These are phyloP conservation scores for Zaprionus ghesquierei DNA, from an alignment of 1,140 invertebrate species.

Conservation along the genomic window DNA sequence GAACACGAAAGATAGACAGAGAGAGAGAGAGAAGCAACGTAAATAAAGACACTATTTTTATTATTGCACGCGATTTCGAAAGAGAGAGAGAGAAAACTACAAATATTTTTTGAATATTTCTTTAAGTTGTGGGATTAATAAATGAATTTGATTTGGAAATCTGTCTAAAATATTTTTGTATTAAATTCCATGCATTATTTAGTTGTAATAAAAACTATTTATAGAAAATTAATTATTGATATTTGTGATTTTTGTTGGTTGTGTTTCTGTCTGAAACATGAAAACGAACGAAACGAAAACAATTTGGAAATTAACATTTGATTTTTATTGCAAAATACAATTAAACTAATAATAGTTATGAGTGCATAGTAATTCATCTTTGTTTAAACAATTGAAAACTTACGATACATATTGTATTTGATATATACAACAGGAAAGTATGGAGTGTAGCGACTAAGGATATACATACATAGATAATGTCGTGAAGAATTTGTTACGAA, in stretches of 20 bases:
- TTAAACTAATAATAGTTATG: slow-evolving; percentile 48
- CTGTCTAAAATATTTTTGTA: not conserved
- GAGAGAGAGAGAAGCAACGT: slow-evolving; percentile 10
- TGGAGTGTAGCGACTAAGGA: slow-evolving; percentile 44
- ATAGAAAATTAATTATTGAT: too few relatives aligned
- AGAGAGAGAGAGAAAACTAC: too few relatives aligned
- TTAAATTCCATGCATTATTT: not conserved
- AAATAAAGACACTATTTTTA: slow-evolving; percentile 64
- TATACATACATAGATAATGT: slow-evolving; percentile 39
- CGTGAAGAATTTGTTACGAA: slow-evolving; percentile 17
- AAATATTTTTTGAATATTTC: not conserved
- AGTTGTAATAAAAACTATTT: not conserved
- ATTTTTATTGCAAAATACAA: slow-evolving; percentile 59
- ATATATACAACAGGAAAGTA: slow-evolving; percentile 61
- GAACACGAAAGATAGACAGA: too few relatives aligned
- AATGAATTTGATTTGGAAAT: not conserved
- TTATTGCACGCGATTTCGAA: slow-evolving; percentile 27
- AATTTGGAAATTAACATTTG: slow-evolving; percentile 14
- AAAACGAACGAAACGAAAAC: too few relatives aligned
- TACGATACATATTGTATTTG: slow-evolving; percentile 12
- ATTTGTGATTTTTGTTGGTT: not conserved
- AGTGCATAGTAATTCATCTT: not conserved
- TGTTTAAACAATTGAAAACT: too few relatives aligned
- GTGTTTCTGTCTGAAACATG: too few relatives aligned
- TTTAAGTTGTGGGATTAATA: not conserved